Evolutionary conservation across 2,888 invertebrate genomes (phyloP).

Genomic region (Dioctria rufipes): DNA sequence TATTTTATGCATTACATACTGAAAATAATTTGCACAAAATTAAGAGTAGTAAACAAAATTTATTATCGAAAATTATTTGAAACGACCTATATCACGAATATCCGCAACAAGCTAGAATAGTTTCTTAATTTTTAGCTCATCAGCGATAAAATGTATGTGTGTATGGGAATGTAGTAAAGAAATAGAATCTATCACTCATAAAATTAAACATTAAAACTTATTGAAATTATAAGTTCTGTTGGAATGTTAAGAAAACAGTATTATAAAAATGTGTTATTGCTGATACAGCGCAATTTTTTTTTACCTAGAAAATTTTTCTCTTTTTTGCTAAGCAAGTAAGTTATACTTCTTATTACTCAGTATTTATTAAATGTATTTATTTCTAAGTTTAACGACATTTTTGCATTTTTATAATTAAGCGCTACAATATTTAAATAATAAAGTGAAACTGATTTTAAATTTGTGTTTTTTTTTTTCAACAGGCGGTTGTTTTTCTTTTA

Average conservation of each 20-base stretch:
- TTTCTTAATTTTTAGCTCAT: background rate
- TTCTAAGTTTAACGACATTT: constrained; percentile 21
- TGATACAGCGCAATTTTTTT: constrained; percentile 37
- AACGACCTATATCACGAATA: too few species aligned
- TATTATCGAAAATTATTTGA: too few species aligned
- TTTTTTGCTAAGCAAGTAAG: constrained; percentile 32
- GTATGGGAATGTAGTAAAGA: background rate
- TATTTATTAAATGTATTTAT: constrained; percentile 21
- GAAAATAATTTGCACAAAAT: too few species aligned
- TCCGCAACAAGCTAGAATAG: too few species aligned
- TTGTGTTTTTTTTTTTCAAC: background rate
- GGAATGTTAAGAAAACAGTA: constrained; percentile 35
- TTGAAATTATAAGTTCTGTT: constrained; percentile 1
- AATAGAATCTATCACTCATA: background rate
- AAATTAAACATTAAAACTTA: background rate
- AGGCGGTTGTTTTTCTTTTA: too few species aligned
- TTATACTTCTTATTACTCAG: constrained; percentile 21
- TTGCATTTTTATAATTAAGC: constrained; percentile 41
- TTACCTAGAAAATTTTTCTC: constrained; percentile 9
- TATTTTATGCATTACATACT: too few species aligned
- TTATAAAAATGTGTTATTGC: constrained; percentile 43
- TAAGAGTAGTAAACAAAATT: too few species aligned
- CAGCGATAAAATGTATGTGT: background rate
- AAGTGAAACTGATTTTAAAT: constrained; percentile 1
- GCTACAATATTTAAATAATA: constrained; percentile 35